Evolutionary conservation across 2,888 invertebrate species (phyloP).

Genomic region (Allophyes oxyacanthae): DNA sequence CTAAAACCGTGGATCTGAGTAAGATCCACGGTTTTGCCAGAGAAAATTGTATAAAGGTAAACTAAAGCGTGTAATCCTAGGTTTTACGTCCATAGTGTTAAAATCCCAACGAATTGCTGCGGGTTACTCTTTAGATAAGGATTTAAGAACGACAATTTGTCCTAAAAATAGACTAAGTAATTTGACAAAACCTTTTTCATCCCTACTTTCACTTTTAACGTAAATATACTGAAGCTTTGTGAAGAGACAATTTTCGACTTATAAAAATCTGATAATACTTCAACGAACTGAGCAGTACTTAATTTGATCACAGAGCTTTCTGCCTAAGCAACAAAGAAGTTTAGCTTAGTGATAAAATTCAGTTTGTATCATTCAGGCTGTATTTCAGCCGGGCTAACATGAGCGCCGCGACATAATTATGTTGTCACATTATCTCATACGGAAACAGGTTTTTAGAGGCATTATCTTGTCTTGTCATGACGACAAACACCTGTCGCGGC

Average conservation of each 20-base stretch:
- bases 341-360: no score
- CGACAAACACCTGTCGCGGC: no score
- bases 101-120: slow-evolving; percentile 6
- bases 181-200: slow-evolving; percentile 15
- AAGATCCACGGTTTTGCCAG: no score
- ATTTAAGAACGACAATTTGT: slow-evolving; percentile 22
- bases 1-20: background rate
- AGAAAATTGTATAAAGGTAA: no score
- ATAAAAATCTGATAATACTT: slow-evolving; percentile 18
- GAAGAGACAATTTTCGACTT: slow-evolving; percentile 19
- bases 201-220: slow-evolving; percentile 6
- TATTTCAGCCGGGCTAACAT: no score
- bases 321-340: no score
- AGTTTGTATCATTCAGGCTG: no score
- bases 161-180: slow-evolving; percentile 26
- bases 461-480: no score
- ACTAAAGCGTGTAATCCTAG: background rate
- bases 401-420: no score
- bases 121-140: slow-evolving; percentile 17
- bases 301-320: background rate
- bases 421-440: no score
- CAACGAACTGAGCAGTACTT: slow-evolving; percentile 20
- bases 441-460: no score
- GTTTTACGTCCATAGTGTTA: slow-evolving; percentile 7
- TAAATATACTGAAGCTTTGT: slow-evolving; percentile 15